Evolutionary conservation across 2,888 invertebrate species (phyloP), one percentile per base, ranked within the genome.

Genomic region (Ophion costatus): DNA sequence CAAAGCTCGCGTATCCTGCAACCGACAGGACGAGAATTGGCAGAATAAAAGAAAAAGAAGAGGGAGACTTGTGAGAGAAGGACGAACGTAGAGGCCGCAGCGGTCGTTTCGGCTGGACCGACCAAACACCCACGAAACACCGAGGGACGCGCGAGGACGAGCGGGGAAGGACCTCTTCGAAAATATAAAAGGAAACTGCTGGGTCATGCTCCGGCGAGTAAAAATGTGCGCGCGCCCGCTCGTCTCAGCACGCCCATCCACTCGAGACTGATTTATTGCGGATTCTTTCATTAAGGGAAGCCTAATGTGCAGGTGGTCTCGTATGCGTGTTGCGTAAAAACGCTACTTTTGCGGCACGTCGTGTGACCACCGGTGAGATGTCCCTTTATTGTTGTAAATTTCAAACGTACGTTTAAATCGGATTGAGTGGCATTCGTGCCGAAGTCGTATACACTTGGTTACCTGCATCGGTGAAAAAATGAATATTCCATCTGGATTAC

Each of bases 191-290:
- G 82, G 82, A 84, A 87, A 87, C 79, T 86, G 88, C 85, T 87
- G 87, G 87, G 79, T 89, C 88, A 89, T 88, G 88, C 82, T 57
- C 77, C 75, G 82, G 71, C 77, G 74, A 80, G 89, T 89, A 88
- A 89, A 89, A 88, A 67, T 73, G 67, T 82, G 67, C 77, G 78
- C 79, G 42, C 71, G 70, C 42, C 11, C 51, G 51, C 29, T 51
- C 51, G 51, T 51, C 83, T 80, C 73, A 70, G 81, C 81, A 84
- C 81, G 84, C 85, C 86, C 85, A 86, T 87, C 83, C 74, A 87
- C 87, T 80, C 82, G 83, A 85, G 82, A 66, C 88, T 89, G 89
- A 90, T 91, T 91, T 89, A 90, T 89, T 87, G 88, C 88, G 82
- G 87, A 89, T 88, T 88, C 89, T 88, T 89, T 88, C 88, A 89